Evolutionary conservation across 2,888 invertebrate genomes (phyloP), one percentile per base, ranked within the genome.

Genomic region (Craniophora ligustri): DNA sequence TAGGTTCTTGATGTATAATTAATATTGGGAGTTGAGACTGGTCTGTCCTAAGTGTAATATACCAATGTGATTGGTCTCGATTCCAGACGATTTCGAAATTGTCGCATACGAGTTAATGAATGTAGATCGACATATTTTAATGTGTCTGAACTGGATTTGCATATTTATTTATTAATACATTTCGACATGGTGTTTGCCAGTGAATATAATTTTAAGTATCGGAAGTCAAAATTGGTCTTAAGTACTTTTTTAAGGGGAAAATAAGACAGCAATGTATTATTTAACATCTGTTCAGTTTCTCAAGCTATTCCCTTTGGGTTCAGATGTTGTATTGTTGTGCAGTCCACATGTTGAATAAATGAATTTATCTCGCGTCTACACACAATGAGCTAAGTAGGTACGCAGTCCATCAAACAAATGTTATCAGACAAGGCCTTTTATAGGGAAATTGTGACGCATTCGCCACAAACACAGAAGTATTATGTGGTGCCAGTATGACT

Each of bases 261-360:
- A 63, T 59, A 72, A 75, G 55, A 63, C 51, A 45, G n/a, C n/a
- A n/a, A 40, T 14, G 36, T 31, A 51, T 18, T 53, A 39, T 21
- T 35, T 18, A 45, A 61, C 73, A 73, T 75, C 58, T 73, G 73
- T 67, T 47, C 39, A 46, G 49, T 66, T 69, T 72, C 60, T 45
- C 47, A 38, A 64, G 69, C 54, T 41, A 30, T 31, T 32, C 23
- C 44, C 45, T 23, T 34, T 18, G n/a, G 16, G 8, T 62, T 59
- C 34, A 59, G 47, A 44, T 68, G 63, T 47, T 48, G 31, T 47
- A 13, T 46, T 60, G 60, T 50, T 64, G 49, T 26, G 11, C 13
- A 34, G 14, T 28, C 11, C 70, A 69, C 53, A 73, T 65, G 65
- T 42, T 30, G 45, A 47, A 23, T 50, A 21, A 41, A 51, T 21